phyloP scores from a whole-genome alignment of 1,140 invertebrate species.

The Glossosoma conforme region DNA sequence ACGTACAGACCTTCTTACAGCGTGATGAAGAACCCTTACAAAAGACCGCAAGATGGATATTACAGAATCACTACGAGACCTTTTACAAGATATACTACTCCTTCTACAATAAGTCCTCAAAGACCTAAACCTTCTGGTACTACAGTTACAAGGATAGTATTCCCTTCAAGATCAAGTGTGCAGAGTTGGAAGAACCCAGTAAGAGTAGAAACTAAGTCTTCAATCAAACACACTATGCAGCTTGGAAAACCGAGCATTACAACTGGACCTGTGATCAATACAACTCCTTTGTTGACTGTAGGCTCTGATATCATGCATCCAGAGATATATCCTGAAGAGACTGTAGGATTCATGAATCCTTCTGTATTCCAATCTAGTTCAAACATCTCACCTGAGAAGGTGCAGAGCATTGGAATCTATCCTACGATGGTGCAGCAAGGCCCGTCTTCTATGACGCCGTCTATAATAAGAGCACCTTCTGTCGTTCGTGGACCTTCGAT shows the following conservation, averaged over 20 bases:
- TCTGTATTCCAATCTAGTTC: constrained; percentile 12
- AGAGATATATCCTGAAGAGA: constrained; percentile 29
- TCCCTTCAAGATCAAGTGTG: constrained; percentile 21
- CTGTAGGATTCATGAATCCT: constrained; percentile 4
- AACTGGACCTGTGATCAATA: constrained; percentile 16
- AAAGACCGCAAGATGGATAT: constrained; percentile 36
- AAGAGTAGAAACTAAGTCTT: constrained; percentile 21
- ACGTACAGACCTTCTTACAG: constrained; percentile 45
- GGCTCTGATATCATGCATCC: constrained; percentile 29
- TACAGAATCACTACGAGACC: constrained; percentile 28
- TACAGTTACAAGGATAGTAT: constrained; percentile 23
- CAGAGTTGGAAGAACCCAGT: constrained; percentile 21
- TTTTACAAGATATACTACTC: constrained; percentile 24
- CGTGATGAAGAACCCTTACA: constrained; percentile 39
- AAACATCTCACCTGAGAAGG: constrained; percentile 18
- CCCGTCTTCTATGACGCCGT: constrained; percentile 10
- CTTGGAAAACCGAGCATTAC: constrained; percentile 5
- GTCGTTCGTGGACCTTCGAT: constrained; percentile 29
- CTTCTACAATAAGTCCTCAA: constrained; percentile 14
- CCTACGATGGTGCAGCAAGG: constrained; percentile 15
- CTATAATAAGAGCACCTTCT: constrained; percentile 17
- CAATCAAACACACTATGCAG: constrained; percentile 12
- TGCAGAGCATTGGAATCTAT: constrained; percentile 11
- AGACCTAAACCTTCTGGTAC: constrained; percentile 22
- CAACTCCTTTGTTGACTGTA: constrained; percentile 17